Base-by-base conservation (phyloP, 2,888 invertebrate species). In the Volucella zonaria region DNA sequence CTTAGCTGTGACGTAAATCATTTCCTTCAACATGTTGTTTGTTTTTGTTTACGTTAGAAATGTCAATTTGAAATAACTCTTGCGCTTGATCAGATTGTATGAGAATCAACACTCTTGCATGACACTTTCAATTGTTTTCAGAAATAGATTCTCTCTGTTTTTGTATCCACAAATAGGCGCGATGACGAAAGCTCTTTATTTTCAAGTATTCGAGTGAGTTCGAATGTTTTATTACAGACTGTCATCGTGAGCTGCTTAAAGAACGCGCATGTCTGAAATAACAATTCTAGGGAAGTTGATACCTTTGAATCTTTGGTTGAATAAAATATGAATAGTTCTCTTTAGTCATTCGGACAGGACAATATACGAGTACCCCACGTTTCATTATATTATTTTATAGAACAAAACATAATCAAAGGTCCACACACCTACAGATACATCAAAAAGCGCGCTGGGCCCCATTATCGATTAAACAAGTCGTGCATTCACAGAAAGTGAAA, bases 381-480 rank as follows among this genome's bases (percentile, higher is more conserved):
- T 31, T 31, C 40, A 31, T 31, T 6, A 31, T 31, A 38, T 40
- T 38, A 31, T 56, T 52, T 10, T 10, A n/a, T 31, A 56, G n/a
- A 67, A 66, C 66, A 71, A 70, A 76, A 54, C 66, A 67, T 9
- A 71, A 67, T 64, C 47, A 77, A 54, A 49, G 58, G 71, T 81
- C 54, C 47, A 54, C 58, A 82, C 66, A 62, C 18, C 31, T 31
- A 31, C 6, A 31, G 31, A 49, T 42, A 81, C 81, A 77, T 66
- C 77, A 58, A 40, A 70, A 10, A 74, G 62, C 15, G 71, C 66
- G 71, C 70, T 74, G 67, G 31, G 45, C 74, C 51, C 49, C 76
- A 47, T 51, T 85, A 85, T 85, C 75, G 83, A 85, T 85, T 85
- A 64, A 80, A 85, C 83, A 85, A 85, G 58, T 79, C 52, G 66